Evolutionary conservation across 2,113 vertebrate genomes (phyloP).

Genomic region (Trichechus manatus): DNA sequence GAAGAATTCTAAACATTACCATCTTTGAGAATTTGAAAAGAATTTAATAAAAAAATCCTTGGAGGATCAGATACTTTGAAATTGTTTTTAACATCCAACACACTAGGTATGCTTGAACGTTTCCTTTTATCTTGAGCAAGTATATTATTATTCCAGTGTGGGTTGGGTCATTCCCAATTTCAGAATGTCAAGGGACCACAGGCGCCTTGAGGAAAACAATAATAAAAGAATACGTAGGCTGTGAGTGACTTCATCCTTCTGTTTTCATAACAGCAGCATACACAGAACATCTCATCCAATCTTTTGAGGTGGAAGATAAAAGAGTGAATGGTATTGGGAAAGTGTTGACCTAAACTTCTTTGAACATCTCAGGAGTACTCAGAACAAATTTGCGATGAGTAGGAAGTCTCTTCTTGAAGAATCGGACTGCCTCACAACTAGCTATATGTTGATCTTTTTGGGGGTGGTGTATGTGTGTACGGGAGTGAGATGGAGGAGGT

Average conservation of each 20-base stretch:
- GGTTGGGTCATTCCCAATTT: conserved; percentile 3
- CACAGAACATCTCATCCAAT: not conserved
- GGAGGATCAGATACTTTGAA: not conserved
- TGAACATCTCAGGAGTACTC: not conserved
- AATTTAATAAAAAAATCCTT: conserved; percentile 39
- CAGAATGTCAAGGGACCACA: not conserved
- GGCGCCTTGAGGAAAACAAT: not conserved
- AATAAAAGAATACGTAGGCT: not conserved
- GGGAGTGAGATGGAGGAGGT: not conserved
- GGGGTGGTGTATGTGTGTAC: not conserved
- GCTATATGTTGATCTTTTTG: not conserved
- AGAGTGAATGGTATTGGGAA: not conserved
- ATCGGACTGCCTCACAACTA: not conserved
- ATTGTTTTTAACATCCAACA: not conserved
- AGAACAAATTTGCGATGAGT: not conserved
- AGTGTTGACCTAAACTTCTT: not conserved
- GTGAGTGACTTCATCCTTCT: not conserved
- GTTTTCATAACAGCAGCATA: not conserved
- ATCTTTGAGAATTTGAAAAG: conserved; percentile 13
- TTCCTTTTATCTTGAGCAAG: not conserved
- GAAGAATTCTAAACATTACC: conserved; percentile 5
- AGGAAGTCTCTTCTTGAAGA: not conserved
- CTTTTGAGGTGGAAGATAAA: not conserved
- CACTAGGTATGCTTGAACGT: not conserved
- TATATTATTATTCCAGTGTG: not conserved